Evolutionary conservation across 1,140 invertebrate genomes (phyloP), one percentile per base, ranked within the genome.

Genomic region (Lycorma delicatula): DNA sequence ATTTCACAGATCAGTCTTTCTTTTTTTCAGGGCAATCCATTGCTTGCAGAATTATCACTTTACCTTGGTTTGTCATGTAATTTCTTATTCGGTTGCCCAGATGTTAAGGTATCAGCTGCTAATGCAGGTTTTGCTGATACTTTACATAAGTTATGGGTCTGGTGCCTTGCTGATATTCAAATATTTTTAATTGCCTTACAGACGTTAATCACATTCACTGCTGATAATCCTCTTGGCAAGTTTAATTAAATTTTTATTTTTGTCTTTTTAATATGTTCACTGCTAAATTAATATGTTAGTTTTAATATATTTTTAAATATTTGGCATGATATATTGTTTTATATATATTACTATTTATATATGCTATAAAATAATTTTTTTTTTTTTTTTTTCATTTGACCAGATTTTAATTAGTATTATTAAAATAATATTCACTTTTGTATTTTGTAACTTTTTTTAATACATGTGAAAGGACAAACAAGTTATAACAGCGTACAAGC

Each of bases 61-160:
- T 64, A 76, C n/a, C 66, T 79, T 13, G 64, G 69, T 38, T 62
- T 81, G 7, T 49, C 78, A 29, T 77, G 75, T 49, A 80, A 79
- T 66, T 79, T 80, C 53, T 68, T 78, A 65, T 67, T 71, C 16
- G 67, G 69, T 26, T 66, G 68, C 60, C 55, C 44, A 18, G 36
- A 63, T 16, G 72, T 73, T 1, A 80, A 79, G 59, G 60, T 64
- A 38, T 63, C 63, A 36, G 66, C 75, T 3, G 69, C 70, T 0
- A 63, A 69, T 48, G 63, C 68, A 25, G 75, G 75, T 28, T 65
- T 80, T 13, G 71, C 77, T 6, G 77, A 80, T 63, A 59, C 75
- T 3, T 47, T 78, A 6, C 78, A 80, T 55, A 81, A 81, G 66
- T 60, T 79, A 20, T 80, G 79, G 78, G 65, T 66, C 18, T 78